Evolutionary conservation across 2,888 invertebrate genomes (phyloP), one percentile per base, ranked within the genome.

Genomic region (Opisthograptis luteolata): DNA sequence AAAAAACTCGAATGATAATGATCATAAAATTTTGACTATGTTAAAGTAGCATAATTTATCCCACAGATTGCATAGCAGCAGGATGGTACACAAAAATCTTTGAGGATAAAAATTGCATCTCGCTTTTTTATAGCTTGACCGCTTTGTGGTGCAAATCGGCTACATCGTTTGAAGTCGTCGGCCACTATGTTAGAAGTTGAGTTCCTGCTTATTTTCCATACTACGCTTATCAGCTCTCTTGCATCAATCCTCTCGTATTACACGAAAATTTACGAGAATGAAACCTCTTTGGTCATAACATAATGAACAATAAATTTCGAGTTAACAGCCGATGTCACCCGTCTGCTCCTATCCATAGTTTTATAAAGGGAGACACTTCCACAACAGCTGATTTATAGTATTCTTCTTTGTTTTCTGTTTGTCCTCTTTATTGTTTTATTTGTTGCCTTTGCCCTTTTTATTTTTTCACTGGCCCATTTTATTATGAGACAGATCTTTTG

Each of bases 221-320:
- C 12, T 68, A 60, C 67, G 71, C 75, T 83, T 85, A 84, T 84
- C 86, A 71, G 74, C 55, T 68, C 82, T 84, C 84, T 84, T 73
- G 74, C 74, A 80, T 81, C 83, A 81, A 83, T 81, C 78, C 69
- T 79, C 79, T 84, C 79, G 79, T 80, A 79, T 87, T 84, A 85
- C 83, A 82, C 72, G 73, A 76, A 78, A 82, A 84, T 84, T 87
- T 84, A 87, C 79, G 85, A 81, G 78, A 79, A 77, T 79, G 73
- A 78, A 72, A 73, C 75, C 78, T 70, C 72, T 76, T 70, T 57
- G 73, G 67, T 61, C 75, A 71, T 82, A 81, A 82, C 75, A 71
- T 82, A 81, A 82, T 81, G 79, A 82, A 82, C 81, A 76, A 85
- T 87, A 87, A 87, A 87, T 88, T 83, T 43, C 59, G 69, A 64